Base-by-base conservation (phyloP, 2,113 vertebrate genomes). In the Psilopogon haemacephalus region DNA sequence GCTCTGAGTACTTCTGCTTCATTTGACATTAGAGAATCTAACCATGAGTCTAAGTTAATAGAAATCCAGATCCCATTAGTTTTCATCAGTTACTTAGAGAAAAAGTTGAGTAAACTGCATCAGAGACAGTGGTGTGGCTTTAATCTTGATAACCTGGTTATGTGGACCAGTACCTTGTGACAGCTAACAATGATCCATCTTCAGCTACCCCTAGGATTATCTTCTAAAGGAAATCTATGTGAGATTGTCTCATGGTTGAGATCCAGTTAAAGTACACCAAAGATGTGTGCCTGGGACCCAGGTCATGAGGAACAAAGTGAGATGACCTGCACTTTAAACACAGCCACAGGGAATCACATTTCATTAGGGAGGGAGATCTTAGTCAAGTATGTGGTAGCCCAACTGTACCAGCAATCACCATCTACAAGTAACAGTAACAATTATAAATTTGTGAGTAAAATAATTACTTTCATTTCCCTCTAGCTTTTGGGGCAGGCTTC, bases 381-480 rank as follows among this genome's bases (percentile, higher is more conserved):
- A 11, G 33, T 44, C 35, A 81, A 33, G 13, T 58, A 27, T 62
- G 46, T 5, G 44, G 38, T 35, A 63, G 20, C 27, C 46, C 62
- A 91, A 2, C 10, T 60, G 48, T 33, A 71, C 15, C 42, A 84
- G 74, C 23, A 65, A 48, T 14, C 70, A 40, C 11, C 28, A 42
- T 5, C 59, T 46, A 2, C n/a, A 69, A 67, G 28, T 81, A 89
- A 78, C 18, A 40, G 40, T 48, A 50, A 71, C 46, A 87, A 71
- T 86, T 74, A 81, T 3, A 81, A 42, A 33, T 64, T 42, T 88
- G n/a, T 65, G 44, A 69, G 75, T 58, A 38, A 93, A 88, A 82
- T 84, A 83, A 54, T 94, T 71, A 21, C 65, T 96, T 93, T 94
- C 6, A 88, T 82, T 89, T 93, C 79, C 68, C 59, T 90, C 54